Conservation (phyloP, 2,888 invertebrate genomes). For the Diarsia rubi region DNA sequence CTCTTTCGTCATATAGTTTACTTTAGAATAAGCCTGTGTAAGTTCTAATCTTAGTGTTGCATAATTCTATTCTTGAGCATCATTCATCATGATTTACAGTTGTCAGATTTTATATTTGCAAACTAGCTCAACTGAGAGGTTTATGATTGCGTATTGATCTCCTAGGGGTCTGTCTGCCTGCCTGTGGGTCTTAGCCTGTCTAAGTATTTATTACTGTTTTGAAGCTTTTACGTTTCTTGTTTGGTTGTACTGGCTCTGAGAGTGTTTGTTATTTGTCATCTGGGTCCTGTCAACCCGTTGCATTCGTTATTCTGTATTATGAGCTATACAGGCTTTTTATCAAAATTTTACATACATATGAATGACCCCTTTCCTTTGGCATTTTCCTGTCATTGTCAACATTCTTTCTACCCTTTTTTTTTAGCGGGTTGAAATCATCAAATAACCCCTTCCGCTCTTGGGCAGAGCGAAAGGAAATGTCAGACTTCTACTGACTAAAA, state of each 20-base stretch:
- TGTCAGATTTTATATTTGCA: conserved; percentile 5
- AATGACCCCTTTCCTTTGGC: neutral
- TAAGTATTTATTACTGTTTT: conserved; percentile 1
- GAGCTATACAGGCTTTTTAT: neutral
- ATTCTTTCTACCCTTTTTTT: neutral
- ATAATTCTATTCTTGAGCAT: neutral
- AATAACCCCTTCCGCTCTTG: too few relatives aligned
- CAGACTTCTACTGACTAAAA: too few relatives aligned
- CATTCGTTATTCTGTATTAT: neutral
- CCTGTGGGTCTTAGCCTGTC: neutral
- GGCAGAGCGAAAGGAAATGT: too few relatives aligned
- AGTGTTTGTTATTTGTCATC: neutral
- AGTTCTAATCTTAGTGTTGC: neutral
- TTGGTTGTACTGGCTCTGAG: neutral
- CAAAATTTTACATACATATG: neutral
- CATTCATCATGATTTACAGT: conserved; percentile 15
- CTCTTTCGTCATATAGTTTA: neutral
- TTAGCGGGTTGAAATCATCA: too few relatives aligned
- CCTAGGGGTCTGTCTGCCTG: too few relatives aligned
- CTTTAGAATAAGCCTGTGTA: neutral
- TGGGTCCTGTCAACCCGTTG: neutral
- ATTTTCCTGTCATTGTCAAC: neutral
- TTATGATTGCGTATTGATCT: conserved; percentile 22
- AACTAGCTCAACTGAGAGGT: conserved; percentile 6
- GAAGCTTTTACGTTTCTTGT: neutral